Conservation (phyloP, 1,140 invertebrate species). For the Brachionus koreanus region DNA sequence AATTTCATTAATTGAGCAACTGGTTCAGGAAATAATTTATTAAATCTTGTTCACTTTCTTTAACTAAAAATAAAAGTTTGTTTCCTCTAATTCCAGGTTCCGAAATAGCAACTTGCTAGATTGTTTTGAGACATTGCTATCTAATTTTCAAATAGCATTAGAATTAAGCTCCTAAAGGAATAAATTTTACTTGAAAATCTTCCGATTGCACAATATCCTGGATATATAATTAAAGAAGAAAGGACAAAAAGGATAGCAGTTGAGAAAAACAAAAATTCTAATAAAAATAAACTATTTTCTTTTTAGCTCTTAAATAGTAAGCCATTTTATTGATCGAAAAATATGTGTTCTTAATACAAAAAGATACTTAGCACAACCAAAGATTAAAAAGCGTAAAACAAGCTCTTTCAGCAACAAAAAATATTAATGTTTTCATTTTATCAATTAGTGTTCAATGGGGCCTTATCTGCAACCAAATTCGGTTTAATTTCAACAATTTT, state of each 20-base stretch:
- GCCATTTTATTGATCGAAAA: background rate
- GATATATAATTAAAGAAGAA: background rate
- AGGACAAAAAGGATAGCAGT: background rate
- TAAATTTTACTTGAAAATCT: background rate
- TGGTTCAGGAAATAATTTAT: background rate
- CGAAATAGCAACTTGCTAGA: background rate
- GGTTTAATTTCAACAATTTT: background rate
- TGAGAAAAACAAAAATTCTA: background rate
- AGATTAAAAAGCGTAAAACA: background rate
- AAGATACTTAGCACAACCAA: slow-evolving; percentile 17
- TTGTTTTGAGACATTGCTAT: background rate
- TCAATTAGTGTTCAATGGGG: background rate
- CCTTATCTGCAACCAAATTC: background rate
- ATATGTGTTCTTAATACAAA: background rate
- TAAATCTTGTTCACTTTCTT: background rate
- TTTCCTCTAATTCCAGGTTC: background rate
- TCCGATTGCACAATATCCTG: background rate
- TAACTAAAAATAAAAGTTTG: background rate
- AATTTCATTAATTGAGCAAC: background rate
- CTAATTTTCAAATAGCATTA: background rate
- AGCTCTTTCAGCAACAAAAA: background rate
- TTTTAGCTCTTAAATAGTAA: background rate
- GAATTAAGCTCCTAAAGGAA: background rate
- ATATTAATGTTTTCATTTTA: background rate
- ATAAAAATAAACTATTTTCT: background rate